These are phyloP conservation scores for Zele albiditarsus DNA, from an alignment of 2,888 invertebrate genomes.

Conservation along the genomic window DNA sequence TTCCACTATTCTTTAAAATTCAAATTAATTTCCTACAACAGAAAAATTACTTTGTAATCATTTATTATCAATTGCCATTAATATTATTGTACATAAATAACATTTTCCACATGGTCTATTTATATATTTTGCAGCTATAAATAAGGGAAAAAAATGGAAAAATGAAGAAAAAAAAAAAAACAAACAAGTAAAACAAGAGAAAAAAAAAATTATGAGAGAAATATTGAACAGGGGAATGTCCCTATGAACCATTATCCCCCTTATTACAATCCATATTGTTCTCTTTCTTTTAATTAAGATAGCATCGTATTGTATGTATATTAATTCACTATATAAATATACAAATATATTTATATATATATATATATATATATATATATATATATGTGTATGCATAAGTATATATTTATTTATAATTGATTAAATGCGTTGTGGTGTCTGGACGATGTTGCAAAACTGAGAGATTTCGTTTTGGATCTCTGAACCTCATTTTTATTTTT, in stretches of 20 bases:
- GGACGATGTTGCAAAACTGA: slow-evolving; percentile 28
- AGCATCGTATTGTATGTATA: slow-evolving; percentile 10
- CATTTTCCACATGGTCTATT: slow-evolving; percentile 18
- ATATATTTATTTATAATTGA: slow-evolving; percentile 18
- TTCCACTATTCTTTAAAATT: slow-evolving; percentile 9
- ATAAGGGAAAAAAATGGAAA: slow-evolving; percentile 7
- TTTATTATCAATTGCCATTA: not conserved
- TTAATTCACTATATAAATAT: slow-evolving; percentile 1
- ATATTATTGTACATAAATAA: not conserved
- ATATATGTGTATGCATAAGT: not conserved
- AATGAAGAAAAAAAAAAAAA: not conserved
- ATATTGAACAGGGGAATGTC: slow-evolving; percentile 38
- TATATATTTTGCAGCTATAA: slow-evolving; percentile 23
- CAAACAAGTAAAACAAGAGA: not conserved
- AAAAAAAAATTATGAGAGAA: not conserved
- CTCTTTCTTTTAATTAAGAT: slow-evolving; percentile 34
- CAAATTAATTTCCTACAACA: not conserved
- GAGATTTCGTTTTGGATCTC: slow-evolving; percentile 16
- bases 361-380: not conserved
- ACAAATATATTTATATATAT: slow-evolving; percentile 2
- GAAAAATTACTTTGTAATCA: not conserved
- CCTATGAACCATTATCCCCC: slow-evolving; percentile 25
- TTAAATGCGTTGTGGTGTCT: slow-evolving; percentile 31
- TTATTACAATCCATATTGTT: slow-evolving; percentile 18
- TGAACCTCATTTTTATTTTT: not conserved